Evolutionary conservation across 2,888 invertebrate genomes (phyloP).

Genomic region (Caenorhabditis plicata): DNA sequence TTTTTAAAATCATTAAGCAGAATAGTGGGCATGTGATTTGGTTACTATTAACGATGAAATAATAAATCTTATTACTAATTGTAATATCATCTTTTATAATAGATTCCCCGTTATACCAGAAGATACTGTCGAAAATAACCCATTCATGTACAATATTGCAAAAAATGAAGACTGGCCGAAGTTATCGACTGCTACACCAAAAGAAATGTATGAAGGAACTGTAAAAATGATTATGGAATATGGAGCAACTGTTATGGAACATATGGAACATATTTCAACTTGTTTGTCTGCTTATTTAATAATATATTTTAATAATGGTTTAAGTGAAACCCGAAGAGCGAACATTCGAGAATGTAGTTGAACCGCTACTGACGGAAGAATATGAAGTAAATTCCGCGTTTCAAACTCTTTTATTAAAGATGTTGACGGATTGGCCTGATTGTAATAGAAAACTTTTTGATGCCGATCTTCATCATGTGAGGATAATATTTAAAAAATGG

Average conservation of each 20-base stretch:
- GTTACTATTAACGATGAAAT: no score
- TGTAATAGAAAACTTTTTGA: conserved; percentile 52
- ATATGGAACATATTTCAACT: conserved; percentile 54
- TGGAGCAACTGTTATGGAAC: conserved; percentile 62
- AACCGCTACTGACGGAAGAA: conserved; percentile 58
- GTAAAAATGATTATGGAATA: conserved; percentile 62
- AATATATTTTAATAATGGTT: neutral
- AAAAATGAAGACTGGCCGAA: conserved; percentile 63
- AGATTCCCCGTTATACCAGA: conserved; percentile 63
- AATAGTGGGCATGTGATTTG: no score
- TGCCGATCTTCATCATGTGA: conserved; percentile 56
- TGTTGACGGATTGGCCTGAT: conserved; percentile 65
- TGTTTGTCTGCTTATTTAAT: conserved; percentile 13
- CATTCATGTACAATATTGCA: conserved; percentile 58
- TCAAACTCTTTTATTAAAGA: conserved; percentile 61
- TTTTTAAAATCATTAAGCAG: no score
- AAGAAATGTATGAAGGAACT: conserved; percentile 64
- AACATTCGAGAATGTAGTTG: conserved; percentile 58
- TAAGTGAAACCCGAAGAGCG: conserved; percentile 37
- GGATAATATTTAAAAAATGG: no score
- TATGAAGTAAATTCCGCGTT: conserved; percentile 62
- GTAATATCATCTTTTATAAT: conserved; percentile 5
- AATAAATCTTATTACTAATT: no score
- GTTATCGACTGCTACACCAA: conserved; percentile 53
- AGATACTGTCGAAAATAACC: conserved; percentile 62